Conservation (phyloP, 1,140 invertebrate genomes). For the Plectrocnemia conspersa region DNA sequence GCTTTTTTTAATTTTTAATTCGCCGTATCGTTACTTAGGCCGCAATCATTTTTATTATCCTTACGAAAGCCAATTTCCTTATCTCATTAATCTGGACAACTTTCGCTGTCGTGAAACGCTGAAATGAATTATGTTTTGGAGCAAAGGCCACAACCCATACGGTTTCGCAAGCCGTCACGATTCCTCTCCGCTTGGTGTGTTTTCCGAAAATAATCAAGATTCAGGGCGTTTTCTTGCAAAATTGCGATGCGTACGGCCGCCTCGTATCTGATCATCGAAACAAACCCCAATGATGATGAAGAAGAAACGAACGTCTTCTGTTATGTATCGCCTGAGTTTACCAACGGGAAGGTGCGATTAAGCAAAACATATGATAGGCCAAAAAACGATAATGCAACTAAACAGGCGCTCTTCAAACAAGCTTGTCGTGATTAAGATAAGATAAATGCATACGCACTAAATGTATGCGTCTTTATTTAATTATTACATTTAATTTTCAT, state of each 20-base stretch:
- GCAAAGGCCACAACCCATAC: constrained; percentile 25
- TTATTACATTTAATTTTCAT: too few relatives aligned
- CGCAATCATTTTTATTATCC: too few relatives aligned
- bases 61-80: constrained; percentile 26
- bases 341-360: neutral
- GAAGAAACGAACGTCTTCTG: neutral
- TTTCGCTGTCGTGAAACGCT: constrained; percentile 27
- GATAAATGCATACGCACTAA: neutral
- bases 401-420: neutral
- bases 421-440: neutral
- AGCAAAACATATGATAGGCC: neutral
- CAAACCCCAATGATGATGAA: constrained; percentile 4
- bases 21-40: too few relatives aligned
- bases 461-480: too few relatives aligned
- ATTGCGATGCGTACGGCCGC: neutral
- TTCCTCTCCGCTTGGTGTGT: constrained; percentile 2
- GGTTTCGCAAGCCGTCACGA: constrained; percentile 18
- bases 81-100: constrained; percentile 33
- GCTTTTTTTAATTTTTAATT: too few relatives aligned
- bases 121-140: constrained; percentile 32
- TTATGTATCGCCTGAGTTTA: neutral
- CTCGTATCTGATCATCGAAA: neutral
- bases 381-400: neutral
- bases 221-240: constrained; percentile 8
- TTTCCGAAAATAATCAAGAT: constrained; percentile 10